Percentiles rank a stretch among this genome's conserved stretches.
phyloP scores from a whole-genome alignment of 2,797 vertebrate species.

The Eupleurogrammus muticus region DNA sequence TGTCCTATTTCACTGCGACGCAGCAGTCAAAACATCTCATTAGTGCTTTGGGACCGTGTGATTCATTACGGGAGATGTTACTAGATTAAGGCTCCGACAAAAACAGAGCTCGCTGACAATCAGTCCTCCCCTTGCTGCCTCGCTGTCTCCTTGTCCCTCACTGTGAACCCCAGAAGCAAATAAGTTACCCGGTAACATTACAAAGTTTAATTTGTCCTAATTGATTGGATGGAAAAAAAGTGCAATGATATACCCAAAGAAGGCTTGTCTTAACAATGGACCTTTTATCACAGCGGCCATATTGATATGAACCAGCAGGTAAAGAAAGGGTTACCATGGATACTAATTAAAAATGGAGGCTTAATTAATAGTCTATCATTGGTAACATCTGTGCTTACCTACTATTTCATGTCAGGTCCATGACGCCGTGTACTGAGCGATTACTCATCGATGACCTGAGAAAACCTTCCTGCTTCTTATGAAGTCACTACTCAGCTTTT shows the following conservation, averaged over 20 bases:
- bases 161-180: conserved; percentile 34
- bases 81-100: conserved; percentile 33
- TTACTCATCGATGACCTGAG: background rate
- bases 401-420: background rate
- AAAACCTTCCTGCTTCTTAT: conserved; percentile 8
- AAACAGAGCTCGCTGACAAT: conserved; percentile 35
- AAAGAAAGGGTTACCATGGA: too few relatives aligned
- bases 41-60: conserved; percentile 44
- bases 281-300: too few relatives aligned
- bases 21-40: conserved; percentile 48
- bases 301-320: too few relatives aligned
- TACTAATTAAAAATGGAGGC: too few relatives aligned
- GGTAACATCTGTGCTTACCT: too few relatives aligned
- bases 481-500: background rate
- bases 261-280: too few relatives aligned
- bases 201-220: conserved; percentile 55
- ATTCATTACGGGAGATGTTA: conserved; percentile 54
- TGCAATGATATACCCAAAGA: conserved; percentile 11
- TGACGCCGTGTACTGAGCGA: too few relatives aligned
- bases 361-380: too few relatives aligned
- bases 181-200: conserved; percentile 47
- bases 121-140: conserved; percentile 13
- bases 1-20: conserved; percentile 18
- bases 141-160: conserved; percentile 22
- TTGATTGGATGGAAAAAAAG: conserved; percentile 41